A percentile compares a stretch with the other conserved stretches of the same genome.
Evolutionary conservation across 2,113 vertebrate genomes (phyloP).

Genomic region (Mustela lutreola): DNA sequence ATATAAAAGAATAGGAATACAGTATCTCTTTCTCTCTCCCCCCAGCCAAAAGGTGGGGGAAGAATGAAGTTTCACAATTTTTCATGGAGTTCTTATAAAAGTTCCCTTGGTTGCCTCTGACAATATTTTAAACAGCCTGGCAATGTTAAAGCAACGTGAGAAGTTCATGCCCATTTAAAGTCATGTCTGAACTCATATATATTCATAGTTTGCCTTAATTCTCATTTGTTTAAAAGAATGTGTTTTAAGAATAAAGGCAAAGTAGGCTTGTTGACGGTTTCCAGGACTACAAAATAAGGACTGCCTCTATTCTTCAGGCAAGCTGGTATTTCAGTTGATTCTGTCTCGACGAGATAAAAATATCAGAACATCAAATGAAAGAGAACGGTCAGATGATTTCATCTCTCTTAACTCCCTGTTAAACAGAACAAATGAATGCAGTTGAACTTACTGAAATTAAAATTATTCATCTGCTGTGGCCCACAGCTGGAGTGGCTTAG

Average conservation of each 20-base stretch:
- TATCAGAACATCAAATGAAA: background rate
- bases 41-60: background rate
- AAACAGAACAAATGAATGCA: background rate
- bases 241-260: constrained; percentile 12
- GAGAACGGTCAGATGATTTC: background rate
- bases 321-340: background rate
- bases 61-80: background rate
- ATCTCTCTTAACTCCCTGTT: background rate
- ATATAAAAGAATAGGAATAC: background rate
- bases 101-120: background rate
- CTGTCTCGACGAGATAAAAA: background rate
- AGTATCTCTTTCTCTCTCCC: background rate
- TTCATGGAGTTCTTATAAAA: background rate
- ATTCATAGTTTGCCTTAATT: constrained; percentile 22
- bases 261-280: background rate
- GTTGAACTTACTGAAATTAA: background rate
- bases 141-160: background rate
- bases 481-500: background rate
- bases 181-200: background rate
- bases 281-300: background rate
- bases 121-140: constrained; percentile 4
- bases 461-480: background rate
- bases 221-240: background rate
- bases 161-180: constrained; percentile 21
- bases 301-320: background rate